Base-by-base conservation (phyloP, 1,140 invertebrate genomes). In the Drosophila sechellia region DNA sequence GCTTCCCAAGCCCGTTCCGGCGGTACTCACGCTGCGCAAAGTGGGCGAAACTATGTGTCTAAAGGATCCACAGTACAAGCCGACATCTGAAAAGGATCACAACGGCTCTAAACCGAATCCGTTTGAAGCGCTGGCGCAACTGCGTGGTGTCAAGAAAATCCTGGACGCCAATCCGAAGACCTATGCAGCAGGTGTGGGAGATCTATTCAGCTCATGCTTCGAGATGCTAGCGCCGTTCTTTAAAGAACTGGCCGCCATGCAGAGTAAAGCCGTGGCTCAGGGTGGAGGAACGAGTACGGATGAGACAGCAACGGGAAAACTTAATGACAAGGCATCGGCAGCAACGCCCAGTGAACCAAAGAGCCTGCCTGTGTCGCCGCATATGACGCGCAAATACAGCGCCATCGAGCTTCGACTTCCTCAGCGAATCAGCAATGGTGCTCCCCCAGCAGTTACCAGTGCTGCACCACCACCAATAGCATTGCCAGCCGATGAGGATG, bases 31-130 rank as follows among this genome's bases (percentile, higher is more conserved):
- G 15, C 92, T 94, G 35, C 93, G 93, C 50, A 93, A 95, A 63
- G 93, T 96, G 0, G 96, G 95, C 22, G 96, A 96, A 91, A 94
- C 95, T 17, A 97, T 97, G 94, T 95, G 96, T 81, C 94, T 95
- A 46, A 94, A 96, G 79, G 96, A 97, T 93, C 95, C 96, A 35
- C 95, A 97, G 80, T 96, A 96, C 80, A 94, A 94, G 79, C 95
- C 94, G 5, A 94, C 93, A 83, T 31, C 64, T 1, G 94, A 93
- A 13, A 94, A 93, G 42, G 92, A 91, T 65, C 92, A 92, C 68
- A 91, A 92, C 31, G 91, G 81, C 8, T 58, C 79, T 15, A 92
- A 93, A 57, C 85, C 91, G 10, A 96, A 96, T 92, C 96, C 96
- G 13, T 96, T 96, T 90, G 94, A 95, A 46, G 93, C 95, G 3